Evolutionary conservation across 2,888 invertebrate species (phyloP), one percentile per base, ranked within the genome.

Genomic region (Caenorhabditis doughertyi): DNA sequence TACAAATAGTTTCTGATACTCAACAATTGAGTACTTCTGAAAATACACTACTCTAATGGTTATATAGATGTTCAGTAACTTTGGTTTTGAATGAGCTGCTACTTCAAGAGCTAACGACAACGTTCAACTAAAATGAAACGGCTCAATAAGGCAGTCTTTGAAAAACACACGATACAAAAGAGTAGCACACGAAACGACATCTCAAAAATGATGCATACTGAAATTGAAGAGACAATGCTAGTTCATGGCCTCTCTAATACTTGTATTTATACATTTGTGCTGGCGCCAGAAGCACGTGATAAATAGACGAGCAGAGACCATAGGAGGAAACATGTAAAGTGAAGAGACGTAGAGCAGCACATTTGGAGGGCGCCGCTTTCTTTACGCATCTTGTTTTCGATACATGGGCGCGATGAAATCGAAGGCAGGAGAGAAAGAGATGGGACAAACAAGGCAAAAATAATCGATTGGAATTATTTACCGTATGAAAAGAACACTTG

Each of bases 221-320:
- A 9, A 18, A 67, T 23, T 29, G 18, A 25, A 23, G 47, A 9
- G 18, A 65, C 23, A 21, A n/a, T 21, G 39, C 1, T 39, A 18
- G 9, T 42, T 35, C 16, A 21, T 21, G 18, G 13, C 44, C 64
- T 60, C 27, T 42, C 16, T 18, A 23, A 25, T 65, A 68, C 60
- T 68, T 39, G 76, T 76, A 76, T 76, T 76, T 76, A 76, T 76
- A 76, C 67, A 67, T 64, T 64, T 35, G 68, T 53, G 68, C 67
- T 60, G 53, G 39, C 60, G 60, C 51, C 29, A 58, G 35, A 9
- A 23, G 47, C 76, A 68, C 76, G 76, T 76, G 76, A 76, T 49
- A 25, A 25, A 23, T 29, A 74, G 74, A 60, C 60, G 60, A 76
- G 49, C 68, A 67, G 74, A 76, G 65, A 76, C 56, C 67, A 35